Conservation (phyloP, 2,113 vertebrate genomes). For the Notiomystis cincta region DNA sequence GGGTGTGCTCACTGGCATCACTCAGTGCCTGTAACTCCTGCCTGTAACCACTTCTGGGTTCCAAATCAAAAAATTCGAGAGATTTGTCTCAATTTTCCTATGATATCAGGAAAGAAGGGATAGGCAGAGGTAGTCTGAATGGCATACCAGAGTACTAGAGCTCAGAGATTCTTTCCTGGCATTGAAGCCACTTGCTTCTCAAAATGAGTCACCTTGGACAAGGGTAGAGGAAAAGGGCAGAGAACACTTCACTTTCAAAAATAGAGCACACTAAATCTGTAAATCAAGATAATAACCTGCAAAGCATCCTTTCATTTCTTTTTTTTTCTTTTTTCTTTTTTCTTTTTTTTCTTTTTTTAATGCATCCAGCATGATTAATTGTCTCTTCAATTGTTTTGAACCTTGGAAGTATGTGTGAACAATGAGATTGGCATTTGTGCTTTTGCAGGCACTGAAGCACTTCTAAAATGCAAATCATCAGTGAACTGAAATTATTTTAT, state of each 20-base stretch:
- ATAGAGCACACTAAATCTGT: not conserved
- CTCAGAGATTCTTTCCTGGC: not conserved
- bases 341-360: not conserved
- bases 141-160: not conserved
- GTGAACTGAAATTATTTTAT: not conserved
- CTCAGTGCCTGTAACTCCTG: not conserved
- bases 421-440: not conserved
- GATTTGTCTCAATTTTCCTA: not conserved
- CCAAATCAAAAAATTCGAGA: not conserved
- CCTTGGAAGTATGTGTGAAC: not conserved
- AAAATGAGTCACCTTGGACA: not conserved
- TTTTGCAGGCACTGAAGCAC: not conserved
- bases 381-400: not conserved
- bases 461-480: not conserved
- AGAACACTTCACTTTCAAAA: not conserved
- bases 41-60: not conserved
- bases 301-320: not conserved
- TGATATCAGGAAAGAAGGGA: not conserved
- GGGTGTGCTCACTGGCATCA: not conserved
- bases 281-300: not conserved
- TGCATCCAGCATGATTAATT: not conserved
- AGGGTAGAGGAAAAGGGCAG: not conserved
- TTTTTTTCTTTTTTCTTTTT: rapidly evolving
- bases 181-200: not conserved
- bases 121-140: not conserved